Base-by-base conservation (phyloP, 2,888 invertebrate genomes). In the Odiellus spinosus region DNA sequence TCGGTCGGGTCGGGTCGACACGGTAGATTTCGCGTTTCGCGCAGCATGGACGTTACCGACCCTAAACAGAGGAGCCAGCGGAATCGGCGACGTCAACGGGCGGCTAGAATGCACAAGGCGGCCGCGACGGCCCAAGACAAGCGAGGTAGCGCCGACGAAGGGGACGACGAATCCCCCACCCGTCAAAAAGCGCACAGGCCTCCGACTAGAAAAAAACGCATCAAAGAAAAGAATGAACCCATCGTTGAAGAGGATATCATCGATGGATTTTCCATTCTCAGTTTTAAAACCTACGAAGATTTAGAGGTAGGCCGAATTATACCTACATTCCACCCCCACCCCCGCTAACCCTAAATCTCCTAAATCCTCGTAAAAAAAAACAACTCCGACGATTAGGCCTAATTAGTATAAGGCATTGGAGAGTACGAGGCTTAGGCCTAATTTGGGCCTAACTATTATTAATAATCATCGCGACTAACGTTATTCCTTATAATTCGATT, bases 261-360 rank as follows among this genome's bases (percentile, higher is more conserved):
- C 66, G 93, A 93, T 74, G 93, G 91, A 64, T 93, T 93, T 74
- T 85, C 93, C 67, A 88, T 93, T 72, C 78, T 88, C 70, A 87
- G 90, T 67, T 93, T 91, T 74, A 82, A 82, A 70, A 80, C 82
- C 61, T 87, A 88, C 70, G 90, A 91, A 69, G 93, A 93, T 73
- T 76, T 93, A 64, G 87, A 90, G 85, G 91, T 93, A 69, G 75
- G 79, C n/a, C n/a, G 26, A 26, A 6, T 26, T 26, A 6, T 26
- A 26, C 26, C 26, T 26, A 26, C 26, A 4, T 26, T 26, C n/a
- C n/a, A 26, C 5, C 26, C 26, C 8, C 8, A 8, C 5, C 26
- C 26, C 26, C 4, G 8, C 26, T 8, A 26, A 26, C 26, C 26
- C 26, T n/a, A n/a, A n/a, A n/a, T n/a, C n/a, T n/a, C n/a, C n/a